A percentile compares a stretch with the other conserved stretches of the same genome.
phyloP scores from a whole-genome alignment of 2,797 vertebrate species.

The Vireo griseus region DNA sequence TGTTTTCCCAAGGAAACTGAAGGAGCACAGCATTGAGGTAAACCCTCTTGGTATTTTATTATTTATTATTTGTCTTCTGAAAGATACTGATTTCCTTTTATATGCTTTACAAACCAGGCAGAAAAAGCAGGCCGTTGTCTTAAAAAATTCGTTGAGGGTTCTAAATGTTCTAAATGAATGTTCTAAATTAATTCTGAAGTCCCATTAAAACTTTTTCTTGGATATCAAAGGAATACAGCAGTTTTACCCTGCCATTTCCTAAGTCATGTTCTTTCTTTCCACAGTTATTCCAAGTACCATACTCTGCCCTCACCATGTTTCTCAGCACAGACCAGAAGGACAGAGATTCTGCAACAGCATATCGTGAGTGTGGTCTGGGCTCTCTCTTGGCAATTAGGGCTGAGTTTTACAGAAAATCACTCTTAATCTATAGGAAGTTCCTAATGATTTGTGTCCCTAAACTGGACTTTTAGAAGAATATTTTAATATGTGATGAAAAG shows the following conservation, averaged over 20 bases:
- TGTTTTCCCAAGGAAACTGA: not conserved
- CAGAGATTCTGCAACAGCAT: conserved; percentile 93
- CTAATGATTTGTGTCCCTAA: not conserved
- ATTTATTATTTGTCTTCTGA: not conserved
- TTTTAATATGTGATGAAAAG: not conserved
- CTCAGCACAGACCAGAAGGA: conserved; percentile 90
- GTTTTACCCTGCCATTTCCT: not conserved
- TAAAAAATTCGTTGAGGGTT: not conserved
- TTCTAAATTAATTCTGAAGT: not conserved
- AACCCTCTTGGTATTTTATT: not conserved
- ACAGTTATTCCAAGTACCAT: conserved; percentile 94
- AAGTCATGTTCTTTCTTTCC: not conserved
- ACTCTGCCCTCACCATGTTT: conserved; percentile 97
- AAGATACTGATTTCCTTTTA: not conserved
- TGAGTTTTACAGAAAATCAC: not conserved
- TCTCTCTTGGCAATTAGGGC: not conserved
- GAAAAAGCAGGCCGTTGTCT: not conserved
- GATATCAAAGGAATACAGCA: not conserved
- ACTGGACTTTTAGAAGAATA: not conserved
- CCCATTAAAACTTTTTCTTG: not conserved
- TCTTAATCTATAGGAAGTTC: not conserved
- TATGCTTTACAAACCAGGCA: not conserved
- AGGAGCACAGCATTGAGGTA: not conserved
- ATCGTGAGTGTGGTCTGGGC: conserved; percentile 78
- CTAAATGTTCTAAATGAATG: not conserved